Evolutionary conservation across 92 coral and sea anemone species (phyloP).

Genomic region (Micromussa lordhowensis): DNA sequence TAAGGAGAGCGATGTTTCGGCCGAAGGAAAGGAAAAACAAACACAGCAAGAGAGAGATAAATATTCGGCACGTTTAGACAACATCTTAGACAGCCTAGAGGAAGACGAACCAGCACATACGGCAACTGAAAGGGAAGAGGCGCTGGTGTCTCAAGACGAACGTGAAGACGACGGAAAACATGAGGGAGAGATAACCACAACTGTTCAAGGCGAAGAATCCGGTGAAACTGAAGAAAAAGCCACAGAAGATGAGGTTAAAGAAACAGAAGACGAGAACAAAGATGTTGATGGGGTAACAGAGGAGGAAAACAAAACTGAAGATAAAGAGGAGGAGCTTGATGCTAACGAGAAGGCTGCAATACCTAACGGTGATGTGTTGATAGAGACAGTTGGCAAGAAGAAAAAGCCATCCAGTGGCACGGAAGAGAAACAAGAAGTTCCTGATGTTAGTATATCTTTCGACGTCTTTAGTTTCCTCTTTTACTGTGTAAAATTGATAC

Average conservation of each 20-base stretch:
- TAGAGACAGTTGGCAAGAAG: constrained; percentile 31
- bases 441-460: constrained; percentile 54
- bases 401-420: constrained; percentile 35
- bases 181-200: constrained; percentile 24
- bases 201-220: constrained; percentile 26
- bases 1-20: constrained; percentile 16
- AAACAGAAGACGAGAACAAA: constrained; percentile 37
- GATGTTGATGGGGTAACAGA: constrained; percentile 39
- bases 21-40: constrained; percentile 28
- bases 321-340: constrained; percentile 22
- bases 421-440: constrained; percentile 18
- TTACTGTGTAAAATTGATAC: neutral
- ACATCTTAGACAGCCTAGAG: constrained; percentile 75
- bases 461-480: neutral
- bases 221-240: constrained; percentile 24
- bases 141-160: constrained; percentile 2
- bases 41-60: constrained; percentile 60
- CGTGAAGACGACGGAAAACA: neutral
- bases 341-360: constrained; percentile 33
- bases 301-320: constrained; percentile 36
- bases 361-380: constrained; percentile 60
- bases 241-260: constrained; percentile 18
- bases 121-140: constrained; percentile 12
- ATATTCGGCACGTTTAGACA: constrained; percentile 90
- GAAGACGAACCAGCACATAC: constrained; percentile 58